Base-by-base conservation (phyloP, 2,113 vertebrate genomes). In the Paracanthobrama guichenoti region DNA sequence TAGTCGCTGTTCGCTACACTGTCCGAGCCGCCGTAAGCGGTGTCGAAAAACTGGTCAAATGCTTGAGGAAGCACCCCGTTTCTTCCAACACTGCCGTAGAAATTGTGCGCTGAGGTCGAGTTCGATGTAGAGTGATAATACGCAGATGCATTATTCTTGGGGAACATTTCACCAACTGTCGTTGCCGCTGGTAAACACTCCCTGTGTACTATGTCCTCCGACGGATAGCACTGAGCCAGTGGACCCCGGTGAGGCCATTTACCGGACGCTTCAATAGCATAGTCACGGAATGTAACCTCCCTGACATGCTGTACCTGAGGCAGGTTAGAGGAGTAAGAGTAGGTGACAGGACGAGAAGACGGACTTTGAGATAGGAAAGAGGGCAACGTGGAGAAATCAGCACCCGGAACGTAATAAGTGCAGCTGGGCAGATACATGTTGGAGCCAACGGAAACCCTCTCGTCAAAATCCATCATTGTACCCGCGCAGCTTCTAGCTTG, bases 371-470 rank as follows among this genome's bases (percentile, higher is more conserved):
- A 97, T 88, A 99, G 90, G 94, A 99, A 99, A 90, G 97, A 97
- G 94, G 97, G 97, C 93, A 98, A 96, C 95, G 96, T 96, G 94
- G 97, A 96, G 94, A 99, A 99, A 93, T 98, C 97, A 91, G 97
- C 95, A 93, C 96, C 96, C 92, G 97, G 97, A 85, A 99, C 97
- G 93, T 99, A 99, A 95, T 99, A 99, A 92, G 97, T 98, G 95
- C 97, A 99, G 95, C 97, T 98, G 93, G 97, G 97, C 93, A 99
- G 94, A 95, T 99, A 99, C 97, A 99, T 98, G 95, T 98, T 99
- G 93, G 97, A 98, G 93, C 97, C 96, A 93, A 97, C 97, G 90
- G 97, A 96, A 93, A 98, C 97, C 93, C 97, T 94, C 94, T 99
- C 97, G 96, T 99, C 97, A 97, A 98, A 98, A 99, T 99, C 97